Base-by-base conservation (phyloP, 2,113 vertebrate genomes). In the Puffinus mauretanicus region DNA sequence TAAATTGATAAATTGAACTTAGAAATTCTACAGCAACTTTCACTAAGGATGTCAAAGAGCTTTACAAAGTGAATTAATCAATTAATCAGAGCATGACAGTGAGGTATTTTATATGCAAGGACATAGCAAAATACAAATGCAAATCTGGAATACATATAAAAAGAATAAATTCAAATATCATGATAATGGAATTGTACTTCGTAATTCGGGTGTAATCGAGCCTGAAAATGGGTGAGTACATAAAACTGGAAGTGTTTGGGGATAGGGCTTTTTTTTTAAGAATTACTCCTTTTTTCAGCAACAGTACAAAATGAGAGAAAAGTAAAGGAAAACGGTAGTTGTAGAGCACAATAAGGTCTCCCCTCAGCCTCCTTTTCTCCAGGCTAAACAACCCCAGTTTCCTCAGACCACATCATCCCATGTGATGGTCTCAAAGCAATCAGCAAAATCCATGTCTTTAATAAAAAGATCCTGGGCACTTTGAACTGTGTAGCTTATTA, bases 41-140 rank as follows among this genome's bases (percentile, higher is more conserved):
- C 27, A 69, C 22, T 29, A 65, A 72, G 30, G 47, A 49, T 42
- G 70, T 52, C 78, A 90, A 71, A 94, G 11, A 85, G 51, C 27
- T 69, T 87, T 60, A 81, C 16, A 58, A 71, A 95, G 46, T 57
- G n/a, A 94, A 88, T 83, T 86, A 78, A 70, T 77, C 64, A 89
- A 81, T 92, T 89, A 75, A 88, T 40, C 36, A 86, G 47, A 82
- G 71, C 12, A 82, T 13, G n/a, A 55, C 38, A 30, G 16, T 20
- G 42, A 91, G 16, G 5, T 34, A 47, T 60, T 92, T 84, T 69
- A 82, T 69, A 82, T 76, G 66, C 38, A 75, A 47, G 22, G 10
- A 72, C 19, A 47, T 6, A 79, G 24, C 22, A 92, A 95, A 95
- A 87, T 52, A 60, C 16, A 72, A 89, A 81, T 76, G 29, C 17